A percentile compares a stretch with the other conserved stretches of the same genome.
Conservation (phyloP, 2,797 vertebrate genomes). For the Perodicticus potto region DNA sequence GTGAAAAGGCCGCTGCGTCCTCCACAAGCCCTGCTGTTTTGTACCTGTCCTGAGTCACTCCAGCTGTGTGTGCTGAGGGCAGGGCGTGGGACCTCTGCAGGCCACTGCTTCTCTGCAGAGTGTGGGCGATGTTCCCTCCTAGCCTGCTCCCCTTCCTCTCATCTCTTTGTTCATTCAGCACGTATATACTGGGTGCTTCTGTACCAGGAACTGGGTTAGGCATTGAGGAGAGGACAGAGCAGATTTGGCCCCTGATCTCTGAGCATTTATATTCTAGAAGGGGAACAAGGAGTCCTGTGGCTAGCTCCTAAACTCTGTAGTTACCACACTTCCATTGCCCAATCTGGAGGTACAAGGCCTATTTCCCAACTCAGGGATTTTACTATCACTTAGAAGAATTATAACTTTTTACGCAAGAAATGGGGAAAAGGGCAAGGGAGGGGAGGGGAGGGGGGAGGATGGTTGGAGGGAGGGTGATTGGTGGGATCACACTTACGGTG, state of each 20-base stretch:
- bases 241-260: not conserved
- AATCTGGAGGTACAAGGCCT: not conserved
- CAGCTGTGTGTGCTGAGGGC: too few relatives aligned
- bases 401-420: not conserved
- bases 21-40: not conserved
- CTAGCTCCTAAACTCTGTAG: not conserved
- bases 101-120: not conserved
- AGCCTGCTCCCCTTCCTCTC: not conserved
- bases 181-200: not conserved
- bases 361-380: not conserved
- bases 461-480: too few relatives aligned
- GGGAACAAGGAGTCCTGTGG: not conserved
- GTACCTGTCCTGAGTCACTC: not conserved
- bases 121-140: not conserved
- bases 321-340: not conserved
- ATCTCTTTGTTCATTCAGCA: not conserved
- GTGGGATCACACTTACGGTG: too few relatives aligned
- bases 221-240: not conserved
- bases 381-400: not conserved
- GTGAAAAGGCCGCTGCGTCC: accelerated
- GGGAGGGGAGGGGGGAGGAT: too few relatives aligned
- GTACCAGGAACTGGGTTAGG: not conserved
- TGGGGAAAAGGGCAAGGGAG: too few relatives aligned
- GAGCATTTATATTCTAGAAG: not conserved
- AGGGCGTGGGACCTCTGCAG: not conserved